These are phyloP conservation scores for Hexactinellida sp. DNA, from an alignment of 37 sponge, comb jelly and placozoan species.

Conservation along the genomic window DNA sequence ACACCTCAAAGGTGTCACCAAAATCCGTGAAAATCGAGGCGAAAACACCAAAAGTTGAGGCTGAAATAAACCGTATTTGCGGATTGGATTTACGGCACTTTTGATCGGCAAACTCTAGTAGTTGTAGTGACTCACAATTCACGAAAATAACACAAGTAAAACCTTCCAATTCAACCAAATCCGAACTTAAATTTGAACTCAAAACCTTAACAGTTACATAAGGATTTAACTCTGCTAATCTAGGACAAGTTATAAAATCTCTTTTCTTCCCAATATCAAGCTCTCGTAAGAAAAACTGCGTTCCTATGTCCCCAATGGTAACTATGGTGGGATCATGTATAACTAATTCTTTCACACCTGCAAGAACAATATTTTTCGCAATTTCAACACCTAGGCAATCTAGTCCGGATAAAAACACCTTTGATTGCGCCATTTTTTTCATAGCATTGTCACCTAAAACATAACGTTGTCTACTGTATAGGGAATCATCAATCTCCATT, in stretches of 20 bases:
- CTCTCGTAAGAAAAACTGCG: slow-evolving; percentile 81
- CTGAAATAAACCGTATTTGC: slow-evolving; percentile 53
- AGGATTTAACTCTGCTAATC: slow-evolving; percentile 78
- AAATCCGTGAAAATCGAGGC: slow-evolving; percentile 81
- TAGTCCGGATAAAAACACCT: slow-evolving; percentile 66
- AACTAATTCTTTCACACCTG: slow-evolving; percentile 74
- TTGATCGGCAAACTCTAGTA: neutral
- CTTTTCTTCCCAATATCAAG: slow-evolving; percentile 41
- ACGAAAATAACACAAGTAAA: slow-evolving; percentile 8
- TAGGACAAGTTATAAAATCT: slow-evolving; percentile 43
- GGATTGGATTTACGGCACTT: neutral
- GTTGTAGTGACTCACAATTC: neutral
- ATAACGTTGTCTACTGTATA: slow-evolving; percentile 88
- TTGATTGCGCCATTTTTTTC: slow-evolving; percentile 61
- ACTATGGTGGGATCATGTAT: slow-evolving; percentile 57
- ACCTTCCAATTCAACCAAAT: neutral
- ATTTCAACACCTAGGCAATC: slow-evolving; percentile 82
- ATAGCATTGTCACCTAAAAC: slow-evolving; percentile 84
- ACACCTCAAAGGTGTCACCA: slow-evolving; percentile 65
- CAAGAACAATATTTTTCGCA: slow-evolving; percentile 62
- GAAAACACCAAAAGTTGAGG: slow-evolving; percentile 63
- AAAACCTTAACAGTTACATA: slow-evolving; percentile 64
- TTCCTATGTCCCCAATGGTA: slow-evolving; percentile 52
- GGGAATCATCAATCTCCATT: slow-evolving; percentile 67
- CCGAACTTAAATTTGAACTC: neutral